Conservation (phyloP, 2,113 vertebrate species). For the Guaruba guarouba region DNA sequence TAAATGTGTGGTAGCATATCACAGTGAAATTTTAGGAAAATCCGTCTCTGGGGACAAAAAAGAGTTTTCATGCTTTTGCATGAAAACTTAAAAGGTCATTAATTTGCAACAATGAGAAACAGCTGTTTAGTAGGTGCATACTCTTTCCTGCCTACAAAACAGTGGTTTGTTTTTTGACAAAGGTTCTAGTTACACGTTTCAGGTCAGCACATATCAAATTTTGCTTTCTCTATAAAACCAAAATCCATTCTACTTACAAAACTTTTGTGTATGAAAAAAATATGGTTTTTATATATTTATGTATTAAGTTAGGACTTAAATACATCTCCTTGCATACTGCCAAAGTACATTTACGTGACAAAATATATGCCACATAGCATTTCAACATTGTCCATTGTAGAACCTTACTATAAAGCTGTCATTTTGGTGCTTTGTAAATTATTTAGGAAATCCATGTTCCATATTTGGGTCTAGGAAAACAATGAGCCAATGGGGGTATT, state of each 20-base stretch:
- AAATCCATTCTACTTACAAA: neutral
- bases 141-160: neutral
- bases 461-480: neutral
- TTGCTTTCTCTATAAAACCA: neutral
- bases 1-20: neutral
- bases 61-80: neutral
- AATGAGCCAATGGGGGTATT: neutral
- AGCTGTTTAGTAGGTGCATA: neutral
- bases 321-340: neutral
- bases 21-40: neutral
- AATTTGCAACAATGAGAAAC: neutral
- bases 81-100: neutral
- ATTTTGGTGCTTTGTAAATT: neutral
- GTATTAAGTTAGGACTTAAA: neutral
- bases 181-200: neutral
- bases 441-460: neutral
- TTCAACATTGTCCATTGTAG: neutral
- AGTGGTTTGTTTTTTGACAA: neutral
- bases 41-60: neutral
- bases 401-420: neutral
- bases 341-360: neutral
- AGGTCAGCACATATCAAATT: neutral
- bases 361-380: neutral
- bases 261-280: neutral
- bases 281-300: neutral